These are phyloP conservation scores for Amblyjoppa proteus DNA, from an alignment of 2,888 invertebrate genomes.

Conservation along the genomic window DNA sequence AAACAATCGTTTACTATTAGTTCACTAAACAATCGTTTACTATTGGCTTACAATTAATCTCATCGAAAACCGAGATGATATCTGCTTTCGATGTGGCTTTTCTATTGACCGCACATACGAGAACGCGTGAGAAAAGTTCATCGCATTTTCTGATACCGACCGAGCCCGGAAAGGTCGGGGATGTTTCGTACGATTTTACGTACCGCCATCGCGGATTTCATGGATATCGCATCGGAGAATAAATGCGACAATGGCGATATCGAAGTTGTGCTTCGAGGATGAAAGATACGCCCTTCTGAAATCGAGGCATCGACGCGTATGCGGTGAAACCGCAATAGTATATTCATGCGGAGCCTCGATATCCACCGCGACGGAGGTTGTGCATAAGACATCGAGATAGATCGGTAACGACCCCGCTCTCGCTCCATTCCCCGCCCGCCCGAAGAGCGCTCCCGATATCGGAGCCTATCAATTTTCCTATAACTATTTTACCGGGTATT, in stretches of 20 bases:
- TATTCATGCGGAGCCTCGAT: conserved; percentile 21
- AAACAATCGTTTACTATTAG: no score
- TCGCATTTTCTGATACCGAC: neutral
- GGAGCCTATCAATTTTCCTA: conserved; percentile 59
- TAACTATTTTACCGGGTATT: conserved; percentile 42
- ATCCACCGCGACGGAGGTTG: neutral
- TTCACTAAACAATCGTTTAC: no score
- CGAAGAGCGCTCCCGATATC: conserved; percentile 40
- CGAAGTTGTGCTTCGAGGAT: neutral
- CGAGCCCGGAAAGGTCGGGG: no score
- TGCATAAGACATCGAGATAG: conserved; percentile 42
- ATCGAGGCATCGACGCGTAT: neutral
- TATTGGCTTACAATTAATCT: no score
- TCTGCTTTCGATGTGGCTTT: no score
- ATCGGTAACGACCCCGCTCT: conserved; percentile 49
- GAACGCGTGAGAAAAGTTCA: no score
- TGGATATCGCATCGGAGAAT: neutral
- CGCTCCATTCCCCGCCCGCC: conserved; percentile 19
- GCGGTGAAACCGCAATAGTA: neutral
- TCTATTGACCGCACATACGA: no score
- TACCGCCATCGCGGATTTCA: neutral
- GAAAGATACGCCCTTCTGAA: neutral
- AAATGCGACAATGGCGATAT: neutral
- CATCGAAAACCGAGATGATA: no score
- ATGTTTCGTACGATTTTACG: neutral